Evolutionary conservation across 2,797 vertebrate species (phyloP), one percentile per base, ranked within the genome.

Genomic region (Danio tinwini): DNA sequence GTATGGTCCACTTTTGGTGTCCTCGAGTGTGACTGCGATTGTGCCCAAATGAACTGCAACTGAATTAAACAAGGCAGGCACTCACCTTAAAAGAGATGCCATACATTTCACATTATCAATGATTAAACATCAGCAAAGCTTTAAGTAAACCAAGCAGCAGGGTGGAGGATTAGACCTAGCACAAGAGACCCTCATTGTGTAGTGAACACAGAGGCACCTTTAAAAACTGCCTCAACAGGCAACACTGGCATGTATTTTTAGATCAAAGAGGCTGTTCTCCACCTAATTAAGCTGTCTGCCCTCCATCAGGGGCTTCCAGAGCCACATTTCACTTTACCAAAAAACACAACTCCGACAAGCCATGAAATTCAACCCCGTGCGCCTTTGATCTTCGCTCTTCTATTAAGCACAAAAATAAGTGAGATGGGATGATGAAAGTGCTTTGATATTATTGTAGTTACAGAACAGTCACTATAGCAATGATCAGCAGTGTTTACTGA

Each of bases 201-300:
- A 83, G 87, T 89, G 81, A 88, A 90, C 84, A 91, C 78, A 86
- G 65, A 76, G 84, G 65, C 90, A 89, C 85, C 88, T 90, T 85
- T 89, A 87, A 87, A 90, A 90, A 29, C 87, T 76, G 85, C 85
- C 86, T 91, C 87, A 85, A 85, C 86, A 87, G 88, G 88, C 82
- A 37, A 84, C 78, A 86, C 53, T 82, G 80, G 81, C 59, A n/a
- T 82, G 44, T 85, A 93, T 92, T 90, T 93, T 91, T 92, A 92
- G 92, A 93, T 93, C 90, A 94, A 93, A 93, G 90, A 85, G 76
- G 13, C 76, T 49, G 74, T 74, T 78, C 82, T 67, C 82, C 86
- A 86, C 88, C 88, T 90, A 92, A 93, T 91, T 91, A 92, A 92
- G 88, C 88, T 85, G 89, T 88, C 83, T 71, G 80, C 86, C 84